Base-by-base conservation (phyloP, 2,113 vertebrate genomes). In the Procavia capensis region DNA sequence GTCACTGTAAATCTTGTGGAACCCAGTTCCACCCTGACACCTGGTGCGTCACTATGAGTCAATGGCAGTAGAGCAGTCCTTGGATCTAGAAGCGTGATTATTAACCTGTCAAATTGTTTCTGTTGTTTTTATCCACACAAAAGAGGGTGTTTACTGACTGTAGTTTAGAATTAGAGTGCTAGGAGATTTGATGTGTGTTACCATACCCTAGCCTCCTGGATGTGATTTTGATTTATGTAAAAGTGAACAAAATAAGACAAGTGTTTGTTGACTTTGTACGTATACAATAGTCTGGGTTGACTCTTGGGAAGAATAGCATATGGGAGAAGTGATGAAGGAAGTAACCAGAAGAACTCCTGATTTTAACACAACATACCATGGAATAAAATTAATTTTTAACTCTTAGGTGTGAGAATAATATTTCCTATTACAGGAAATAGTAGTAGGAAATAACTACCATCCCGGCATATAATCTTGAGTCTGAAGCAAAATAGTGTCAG, bases 221-320 rank as follows among this genome's bases (percentile, higher is more conserved):
- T 74, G 34, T 92, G 64, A 90, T 78, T 91, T 27, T 92, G 80
- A 82, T 10, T 39, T 90, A 86, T 2, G 61, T 75, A 90, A 78
- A 91, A 93, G 59, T 59, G 57, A 63, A 34, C 22, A 89, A 75
- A 93, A 90, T n/a, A 68, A 93, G 79, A n/a, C 19, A 74, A 88
- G 63, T 76, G 9, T 79, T 96, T 96, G 81, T 59, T 94, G 43
- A 79, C 41, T 13, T 92, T 78, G 43, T 57, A 25, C 27, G 9
- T 43, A 76, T 45, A 89, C 25, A 66, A 61, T 27, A 83, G 36
- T n/a, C 7, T 91, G 19, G 50, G 16, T 34, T 89, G 47, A 79
- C 85, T 74, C 64, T 85, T 66, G 31, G 19, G 31, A 92, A 47
- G 66, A 85, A 90, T 81, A 66, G 88, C 43, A 57, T 90, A 10